Evolutionary conservation across 92 coral and sea anemone species (phyloP).

Genomic region (Siderastrea radians): DNA sequence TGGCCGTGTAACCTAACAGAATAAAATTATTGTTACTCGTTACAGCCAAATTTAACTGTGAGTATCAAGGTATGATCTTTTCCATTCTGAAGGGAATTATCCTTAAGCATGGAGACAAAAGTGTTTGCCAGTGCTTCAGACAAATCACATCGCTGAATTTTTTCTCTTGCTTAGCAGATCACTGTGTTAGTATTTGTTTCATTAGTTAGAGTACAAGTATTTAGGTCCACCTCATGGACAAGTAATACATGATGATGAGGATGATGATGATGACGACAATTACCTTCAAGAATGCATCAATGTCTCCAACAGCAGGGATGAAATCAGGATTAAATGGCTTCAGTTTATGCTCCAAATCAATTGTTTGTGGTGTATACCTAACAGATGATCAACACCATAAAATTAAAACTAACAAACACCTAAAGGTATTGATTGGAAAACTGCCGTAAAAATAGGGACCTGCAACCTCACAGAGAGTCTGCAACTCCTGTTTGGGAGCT

Average conservation of each 20-base stretch:
- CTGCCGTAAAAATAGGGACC: not conserved
- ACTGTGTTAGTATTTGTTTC: too few species aligned
- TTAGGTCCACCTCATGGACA: too few species aligned
- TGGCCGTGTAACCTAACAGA: conserved; percentile 89
- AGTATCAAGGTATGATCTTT: too few species aligned
- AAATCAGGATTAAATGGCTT: conserved; percentile 98
- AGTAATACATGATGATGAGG: too few species aligned
- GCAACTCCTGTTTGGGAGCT: too few species aligned
- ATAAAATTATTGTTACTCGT: not conserved
- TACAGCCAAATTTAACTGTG: not conserved
- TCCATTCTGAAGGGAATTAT: too few species aligned
- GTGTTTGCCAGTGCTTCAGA: too few species aligned
- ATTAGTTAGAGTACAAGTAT: too few species aligned
- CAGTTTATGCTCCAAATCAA: conserved; percentile 94
- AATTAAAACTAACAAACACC: not conserved
- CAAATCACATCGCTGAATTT: too few species aligned
- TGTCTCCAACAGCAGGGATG: conserved; percentile 98
- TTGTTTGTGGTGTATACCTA: conserved; percentile 95
- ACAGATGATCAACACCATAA: not conserved
- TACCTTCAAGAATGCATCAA: conserved; percentile 98
- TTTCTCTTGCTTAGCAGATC: too few species aligned
- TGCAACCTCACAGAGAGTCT: too few species aligned
- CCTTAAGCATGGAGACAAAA: not conserved
- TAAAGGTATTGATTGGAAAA: not conserved
- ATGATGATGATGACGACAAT: not conserved